Conservation (phyloP, 1,140 invertebrate species). For the Monomorium pharaonis region DNA sequence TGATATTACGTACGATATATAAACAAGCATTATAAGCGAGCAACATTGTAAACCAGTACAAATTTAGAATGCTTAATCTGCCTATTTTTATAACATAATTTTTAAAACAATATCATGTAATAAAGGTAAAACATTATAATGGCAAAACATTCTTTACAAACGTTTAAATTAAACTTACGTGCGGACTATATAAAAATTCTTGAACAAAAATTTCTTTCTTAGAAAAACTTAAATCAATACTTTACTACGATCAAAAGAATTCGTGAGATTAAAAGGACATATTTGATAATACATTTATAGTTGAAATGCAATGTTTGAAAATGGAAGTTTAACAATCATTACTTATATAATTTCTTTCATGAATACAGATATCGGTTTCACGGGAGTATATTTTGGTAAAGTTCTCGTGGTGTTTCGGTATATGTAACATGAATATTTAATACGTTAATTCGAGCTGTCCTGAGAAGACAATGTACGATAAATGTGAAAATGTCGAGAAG, state of each 20-base stretch:
- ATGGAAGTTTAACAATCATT: not conserved
- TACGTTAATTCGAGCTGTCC: not conserved
- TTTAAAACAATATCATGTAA: not conserved
- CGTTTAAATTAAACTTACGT: not conserved
- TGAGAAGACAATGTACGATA: not conserved
- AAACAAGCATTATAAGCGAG: not conserved
- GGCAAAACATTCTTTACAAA: not conserved
- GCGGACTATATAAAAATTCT: too few species aligned
- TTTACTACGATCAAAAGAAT: not conserved
- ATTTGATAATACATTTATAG: not conserved
- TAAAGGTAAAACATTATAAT: not conserved
- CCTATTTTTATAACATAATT: not conserved
- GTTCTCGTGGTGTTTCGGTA: not conserved
- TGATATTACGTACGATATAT: conserved; percentile 26
- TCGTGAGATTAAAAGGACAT: not conserved
- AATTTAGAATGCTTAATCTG: not conserved
- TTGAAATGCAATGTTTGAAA: not conserved
- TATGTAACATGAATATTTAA: not conserved
- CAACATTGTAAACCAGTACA: not conserved
- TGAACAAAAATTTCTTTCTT: not conserved
- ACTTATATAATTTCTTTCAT: not conserved
- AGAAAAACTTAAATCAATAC: not conserved
- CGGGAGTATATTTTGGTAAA: not conserved
- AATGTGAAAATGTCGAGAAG: conserved; percentile 16
- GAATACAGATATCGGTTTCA: not conserved